Evolutionary conservation across 2,797 vertebrate species (phyloP).

Genomic region (Rhincodon typus): DNA sequence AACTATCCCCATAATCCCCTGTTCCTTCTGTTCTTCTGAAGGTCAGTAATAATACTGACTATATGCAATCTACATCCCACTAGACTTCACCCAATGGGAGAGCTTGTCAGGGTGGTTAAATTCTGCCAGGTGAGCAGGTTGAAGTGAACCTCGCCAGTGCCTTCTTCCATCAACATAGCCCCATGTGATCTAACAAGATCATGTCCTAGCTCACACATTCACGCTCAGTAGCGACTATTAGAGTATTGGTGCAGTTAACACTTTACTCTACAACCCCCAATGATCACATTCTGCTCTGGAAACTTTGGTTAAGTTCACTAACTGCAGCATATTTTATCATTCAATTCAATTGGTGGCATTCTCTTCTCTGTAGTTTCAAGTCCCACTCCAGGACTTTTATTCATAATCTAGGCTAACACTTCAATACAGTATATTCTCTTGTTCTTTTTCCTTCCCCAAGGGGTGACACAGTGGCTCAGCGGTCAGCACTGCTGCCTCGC

Average conservation of each 20-base stretch:
- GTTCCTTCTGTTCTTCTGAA: not conserved
- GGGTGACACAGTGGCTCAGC: too few species aligned
- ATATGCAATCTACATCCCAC: not conserved
- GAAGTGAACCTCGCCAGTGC: too few species aligned
- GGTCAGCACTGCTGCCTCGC: too few species aligned
- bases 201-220: too few species aligned
- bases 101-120: not conserved
- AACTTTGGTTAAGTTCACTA: not conserved
- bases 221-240: too few species aligned
- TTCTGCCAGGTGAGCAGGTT: not conserved
- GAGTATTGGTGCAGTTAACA: too few species aligned
- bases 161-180: too few species aligned
- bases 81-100: not conserved
- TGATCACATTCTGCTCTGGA: not conserved
- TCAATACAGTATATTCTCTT: not conserved
- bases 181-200: too few species aligned
- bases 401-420: not conserved
- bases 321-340: not conserved
- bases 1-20: not conserved
- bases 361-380: not conserved
- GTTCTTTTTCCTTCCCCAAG: too few species aligned
- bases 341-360: not conserved
- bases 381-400: not conserved
- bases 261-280: too few species aligned
- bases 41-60: not conserved